These are phyloP conservation scores for Zaprionus africanus DNA, from an alignment of 1,140 invertebrate species.

Conservation along the genomic window DNA sequence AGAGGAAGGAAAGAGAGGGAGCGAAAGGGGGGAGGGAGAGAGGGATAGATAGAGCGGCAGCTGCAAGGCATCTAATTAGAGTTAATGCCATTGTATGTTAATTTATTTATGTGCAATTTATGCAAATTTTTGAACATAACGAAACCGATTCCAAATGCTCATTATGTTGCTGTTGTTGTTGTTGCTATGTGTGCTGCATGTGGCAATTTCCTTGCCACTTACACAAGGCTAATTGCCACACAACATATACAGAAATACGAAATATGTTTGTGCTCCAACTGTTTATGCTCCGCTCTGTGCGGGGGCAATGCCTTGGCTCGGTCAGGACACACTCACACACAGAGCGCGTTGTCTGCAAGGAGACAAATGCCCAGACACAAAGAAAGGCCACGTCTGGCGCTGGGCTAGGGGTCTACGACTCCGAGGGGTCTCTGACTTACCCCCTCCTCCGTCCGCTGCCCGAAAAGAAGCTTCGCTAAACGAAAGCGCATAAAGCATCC, in stretches of 20 bases:
- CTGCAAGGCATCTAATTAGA: constrained; percentile 59
- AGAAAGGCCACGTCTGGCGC: constrained; percentile 42
- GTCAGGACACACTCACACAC: constrained; percentile 1
- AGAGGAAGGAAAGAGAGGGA: background rate
- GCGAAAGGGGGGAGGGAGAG: background rate
- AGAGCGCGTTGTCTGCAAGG: constrained; percentile 8
- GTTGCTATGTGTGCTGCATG: background rate
- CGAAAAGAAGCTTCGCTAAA: constrained; percentile 40
- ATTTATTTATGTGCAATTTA: constrained; percentile 62
- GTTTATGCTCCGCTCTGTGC: constrained; percentile 13
- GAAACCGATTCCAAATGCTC: background rate
- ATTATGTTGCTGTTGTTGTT: background rate
- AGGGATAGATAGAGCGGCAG: background rate
- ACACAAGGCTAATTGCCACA: constrained; percentile 20
- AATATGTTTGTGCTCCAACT: background rate
- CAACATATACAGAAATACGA: background rate
- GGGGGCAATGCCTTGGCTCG: background rate
- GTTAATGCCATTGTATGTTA: constrained; percentile 74
- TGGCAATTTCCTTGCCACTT: constrained; percentile 20
- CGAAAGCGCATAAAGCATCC: constrained; percentile 3
- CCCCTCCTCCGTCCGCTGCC: background rate
- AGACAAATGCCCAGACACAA: constrained; percentile 55
- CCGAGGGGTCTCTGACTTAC: constrained; percentile 14
- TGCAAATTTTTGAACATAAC: constrained; percentile 65
- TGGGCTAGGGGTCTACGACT: constrained; percentile 34